phyloP scores from a whole-genome alignment of 2,888 invertebrate species.

The Tenodera sinensis region DNA sequence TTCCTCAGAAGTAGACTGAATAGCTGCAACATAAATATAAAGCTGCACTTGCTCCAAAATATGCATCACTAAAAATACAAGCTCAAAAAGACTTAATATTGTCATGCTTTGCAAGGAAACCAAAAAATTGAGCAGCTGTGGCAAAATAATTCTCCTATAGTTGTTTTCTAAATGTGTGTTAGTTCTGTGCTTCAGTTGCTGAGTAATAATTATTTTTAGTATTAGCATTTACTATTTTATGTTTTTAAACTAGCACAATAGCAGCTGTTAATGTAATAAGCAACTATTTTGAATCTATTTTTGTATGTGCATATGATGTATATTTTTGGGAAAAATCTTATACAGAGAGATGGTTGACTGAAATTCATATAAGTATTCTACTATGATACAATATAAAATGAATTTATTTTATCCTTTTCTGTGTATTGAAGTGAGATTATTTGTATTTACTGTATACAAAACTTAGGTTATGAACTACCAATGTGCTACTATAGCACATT shows the following conservation, averaged over 20 bases:
- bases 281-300: neutral
- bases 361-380: neutral
- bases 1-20: neutral
- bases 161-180: neutral
- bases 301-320: neutral
- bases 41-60: neutral
- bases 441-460: neutral
- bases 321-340: neutral
- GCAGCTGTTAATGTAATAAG: neutral
- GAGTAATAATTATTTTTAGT: neutral
- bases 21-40: neutral
- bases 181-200: neutral
- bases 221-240: neutral
- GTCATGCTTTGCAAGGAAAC: neutral
- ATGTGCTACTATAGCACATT: neutral
- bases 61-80: neutral
- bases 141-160: neutral
- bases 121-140: neutral
- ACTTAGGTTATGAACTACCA: neutral
- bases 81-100: neutral
- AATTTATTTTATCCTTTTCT: neutral
- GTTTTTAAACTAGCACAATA: neutral
- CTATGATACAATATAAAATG: neutral
- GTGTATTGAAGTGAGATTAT: neutral
- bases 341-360: neutral